Evolutionary conservation across 2,797 vertebrate genomes (phyloP).

Genomic region (Monodelphis domestica): DNA sequence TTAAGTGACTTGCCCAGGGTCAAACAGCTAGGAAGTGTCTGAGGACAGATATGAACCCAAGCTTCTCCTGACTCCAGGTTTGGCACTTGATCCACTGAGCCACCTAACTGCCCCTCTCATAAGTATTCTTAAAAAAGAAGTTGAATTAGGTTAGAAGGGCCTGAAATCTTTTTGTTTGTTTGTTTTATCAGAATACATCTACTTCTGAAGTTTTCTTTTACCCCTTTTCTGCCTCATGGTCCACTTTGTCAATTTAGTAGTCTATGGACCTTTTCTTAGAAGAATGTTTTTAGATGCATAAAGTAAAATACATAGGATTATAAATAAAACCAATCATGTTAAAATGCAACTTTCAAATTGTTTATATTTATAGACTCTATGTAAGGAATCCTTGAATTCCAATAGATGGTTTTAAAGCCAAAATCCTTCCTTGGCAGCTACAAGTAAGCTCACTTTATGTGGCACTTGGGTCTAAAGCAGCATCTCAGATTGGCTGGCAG

Average conservation of each 20-base stretch:
- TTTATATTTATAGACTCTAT: background rate
- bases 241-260: background rate
- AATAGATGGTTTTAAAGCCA: constrained; percentile 10
- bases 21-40: too few species aligned
- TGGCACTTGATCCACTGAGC: too few species aligned
- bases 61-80: too few species aligned
- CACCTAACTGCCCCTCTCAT: too few species aligned
- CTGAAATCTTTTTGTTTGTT: background rate
- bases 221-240: background rate
- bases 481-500: constrained; percentile 31
- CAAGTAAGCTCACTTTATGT: constrained; percentile 43
- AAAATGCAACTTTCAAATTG: background rate
- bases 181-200: background rate
- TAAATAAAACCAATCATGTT: background rate
- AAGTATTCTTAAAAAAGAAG: background rate
- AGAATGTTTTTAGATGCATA: background rate
- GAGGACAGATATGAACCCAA: too few species aligned
- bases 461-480: background rate
- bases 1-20: too few species aligned
- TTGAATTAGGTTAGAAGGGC: background rate
- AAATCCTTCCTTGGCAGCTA: background rate
- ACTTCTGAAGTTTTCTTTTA: background rate
- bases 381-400: constrained; percentile 36
- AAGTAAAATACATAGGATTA: background rate
- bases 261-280: background rate